phyloP scores from a whole-genome alignment of 92 coral and sea anemone species.

The Zoanthus solanderi region DNA sequence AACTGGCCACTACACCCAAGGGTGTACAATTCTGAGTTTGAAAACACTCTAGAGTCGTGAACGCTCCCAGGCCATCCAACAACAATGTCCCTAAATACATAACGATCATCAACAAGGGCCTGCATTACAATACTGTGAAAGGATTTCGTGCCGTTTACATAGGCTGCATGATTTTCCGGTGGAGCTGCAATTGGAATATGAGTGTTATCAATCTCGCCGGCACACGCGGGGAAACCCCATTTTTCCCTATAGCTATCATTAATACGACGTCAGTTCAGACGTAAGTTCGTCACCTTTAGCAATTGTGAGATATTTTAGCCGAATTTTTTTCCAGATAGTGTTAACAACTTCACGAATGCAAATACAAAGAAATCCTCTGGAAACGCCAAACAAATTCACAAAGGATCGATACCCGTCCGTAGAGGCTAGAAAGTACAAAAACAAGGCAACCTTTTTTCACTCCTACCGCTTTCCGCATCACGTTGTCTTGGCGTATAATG shows the following conservation, averaged over 20 bases:
- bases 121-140: background rate
- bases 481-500: background rate
- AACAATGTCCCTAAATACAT: slow-evolving; percentile 43
- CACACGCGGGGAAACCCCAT: slow-evolving; percentile 1
- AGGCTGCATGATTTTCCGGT: background rate
- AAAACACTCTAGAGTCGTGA: slow-evolving; percentile 35
- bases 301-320: slow-evolving; percentile 40
- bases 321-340: slow-evolving; percentile 23
- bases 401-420: background rate
- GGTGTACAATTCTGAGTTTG: slow-evolving; percentile 15
- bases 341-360: slow-evolving; percentile 40
- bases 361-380: background rate
- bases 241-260: background rate
- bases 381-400: background rate
- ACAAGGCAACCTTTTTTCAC: background rate
- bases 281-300: slow-evolving; percentile 21
- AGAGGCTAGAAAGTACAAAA: background rate
- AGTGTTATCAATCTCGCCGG: background rate
- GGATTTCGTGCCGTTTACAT: background rate
- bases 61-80: slow-evolving; percentile 45
- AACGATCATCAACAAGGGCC: slow-evolving; percentile 36
- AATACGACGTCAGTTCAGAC: background rate
- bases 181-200: background rate
- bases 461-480: background rate
- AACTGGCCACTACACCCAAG: slow-evolving; percentile 39